Evolutionary conservation across 2,888 invertebrate genomes (phyloP), one percentile per base, ranked within the genome.

Genomic region (Drosophila lutescens): DNA sequence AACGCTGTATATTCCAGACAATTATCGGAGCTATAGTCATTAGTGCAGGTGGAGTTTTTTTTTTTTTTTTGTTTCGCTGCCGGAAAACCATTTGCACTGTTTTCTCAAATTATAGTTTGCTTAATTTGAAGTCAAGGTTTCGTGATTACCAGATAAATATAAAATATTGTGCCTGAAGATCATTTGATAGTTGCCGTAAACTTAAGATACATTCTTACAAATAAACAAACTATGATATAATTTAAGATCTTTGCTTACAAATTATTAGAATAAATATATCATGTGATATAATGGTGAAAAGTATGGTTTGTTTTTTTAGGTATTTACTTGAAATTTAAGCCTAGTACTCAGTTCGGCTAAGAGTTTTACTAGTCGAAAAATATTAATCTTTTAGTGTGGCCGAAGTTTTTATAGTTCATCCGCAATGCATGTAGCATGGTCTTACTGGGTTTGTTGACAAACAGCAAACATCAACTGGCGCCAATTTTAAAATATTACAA

Each of bases 21-120:
- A 62, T 60, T 62, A 62, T 63, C 40, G 15, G 4, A 43, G 67
- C 36, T 13, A 44, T n/a, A 54, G 68, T 66, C 68, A 66, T 66
- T 67, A 67, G 68, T 66, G 65, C 65, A 66, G 43, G 54, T 67
- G 65, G 40, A 66, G 68, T 58, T 61, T 36, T 43, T 34, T 26
- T 20, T 20, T 20, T 2, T 20, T 20, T 20, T 36, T 46, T 20
- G 61, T 32, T 38, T 46, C 44, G 17, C 46, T 12, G 32, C 62
- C 62, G 62, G 62, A 62, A 62, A 65, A 23, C 38, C 23, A 54
- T 67, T 65, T 65, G 66, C 62, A 32, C 62, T 47, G 32, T 49
- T 62, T 62, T 57, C 62, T 62, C 62, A 49, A 62, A 62, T 62
- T 62, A 62, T 61, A 62, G 62, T 62, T 62, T 32, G 38, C 47